Evolutionary conservation across 2,113 vertebrate species (phyloP).

Genomic region (Nothocercus julius): DNA sequence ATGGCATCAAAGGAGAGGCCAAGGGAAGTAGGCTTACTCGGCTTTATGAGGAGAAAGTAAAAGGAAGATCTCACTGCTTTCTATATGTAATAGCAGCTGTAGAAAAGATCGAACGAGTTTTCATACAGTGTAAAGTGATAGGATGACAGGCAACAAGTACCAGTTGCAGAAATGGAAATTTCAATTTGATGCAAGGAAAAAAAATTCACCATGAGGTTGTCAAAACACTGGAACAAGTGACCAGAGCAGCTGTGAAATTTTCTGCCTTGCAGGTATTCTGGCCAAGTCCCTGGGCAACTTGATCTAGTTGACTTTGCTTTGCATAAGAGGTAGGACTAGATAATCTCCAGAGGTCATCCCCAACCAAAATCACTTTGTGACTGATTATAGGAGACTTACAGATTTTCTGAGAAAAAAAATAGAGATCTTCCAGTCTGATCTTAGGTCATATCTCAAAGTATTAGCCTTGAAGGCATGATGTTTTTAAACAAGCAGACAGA

Average conservation of each 20-base stretch:
- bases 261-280: background rate
- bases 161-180: background rate
- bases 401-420: background rate
- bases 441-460: background rate
- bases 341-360: background rate
- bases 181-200: background rate
- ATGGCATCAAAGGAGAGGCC: background rate
- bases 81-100: background rate
- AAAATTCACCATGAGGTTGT: background rate
- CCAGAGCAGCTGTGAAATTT: background rate
- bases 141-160: background rate
- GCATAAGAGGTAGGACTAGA: background rate
- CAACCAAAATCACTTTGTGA: background rate
- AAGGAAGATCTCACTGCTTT: background rate
- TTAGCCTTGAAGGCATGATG: background rate
- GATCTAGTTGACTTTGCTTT: background rate
- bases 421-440: background rate
- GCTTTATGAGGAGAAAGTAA: background rate
- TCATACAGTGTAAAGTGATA: background rate
- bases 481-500: background rate
- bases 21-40: background rate
- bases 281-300: background rate
- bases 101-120: background rate
- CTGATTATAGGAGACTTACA: background rate
- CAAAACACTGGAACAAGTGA: background rate